Base-by-base conservation (phyloP, 2,113 vertebrate species). In the Lathamus discolor region DNA sequence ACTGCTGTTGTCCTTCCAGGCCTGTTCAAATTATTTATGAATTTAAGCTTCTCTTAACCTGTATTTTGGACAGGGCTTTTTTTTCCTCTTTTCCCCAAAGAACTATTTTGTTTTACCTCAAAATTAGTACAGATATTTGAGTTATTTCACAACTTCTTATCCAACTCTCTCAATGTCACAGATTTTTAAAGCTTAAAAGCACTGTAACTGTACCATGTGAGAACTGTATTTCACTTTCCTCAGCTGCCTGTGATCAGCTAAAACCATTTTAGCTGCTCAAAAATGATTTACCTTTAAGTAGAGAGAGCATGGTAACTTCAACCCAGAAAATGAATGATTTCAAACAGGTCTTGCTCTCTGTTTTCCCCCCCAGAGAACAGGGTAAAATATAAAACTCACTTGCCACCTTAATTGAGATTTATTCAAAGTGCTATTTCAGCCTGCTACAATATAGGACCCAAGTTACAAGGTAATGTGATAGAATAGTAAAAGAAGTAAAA, bases 401-500 rank as follows among this genome's bases (percentile, higher is more conserved):
- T 80, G 63, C 61, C 64, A 48, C 66, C 76, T 88, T 92, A 90
- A 92, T 10, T 94, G 69, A 93, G 68, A 88, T 86, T 90, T 93
- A 92, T 48, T 90, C 76, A 5, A 88, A 44, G 52, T 82, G 66
- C 43, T 88, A 1, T 76, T 95, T 90, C 80, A 70, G 64, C 86
- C 67, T 79, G 80, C 49, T 86, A 11, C 14, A 8, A 1, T 89
- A 33, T 14, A 72, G 51, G 64, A 81, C 83, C 76, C 33, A 23
- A 72, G 69, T 93, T 95, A 86, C 62, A 61, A 92, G 88, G 83
- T 86, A 95, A 88, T 17, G 79, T 37, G 85, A 57, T 68, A 90
- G 80, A 88, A 48, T 31, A 52, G 86, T 90, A 76, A 88, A 96
- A 93, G 69, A n/a, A 67, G 57, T 61, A 67, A 92, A 95, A 88